Conservation (phyloP, 2,888 invertebrate genomes). For the Campopleginae sp. region DNA sequence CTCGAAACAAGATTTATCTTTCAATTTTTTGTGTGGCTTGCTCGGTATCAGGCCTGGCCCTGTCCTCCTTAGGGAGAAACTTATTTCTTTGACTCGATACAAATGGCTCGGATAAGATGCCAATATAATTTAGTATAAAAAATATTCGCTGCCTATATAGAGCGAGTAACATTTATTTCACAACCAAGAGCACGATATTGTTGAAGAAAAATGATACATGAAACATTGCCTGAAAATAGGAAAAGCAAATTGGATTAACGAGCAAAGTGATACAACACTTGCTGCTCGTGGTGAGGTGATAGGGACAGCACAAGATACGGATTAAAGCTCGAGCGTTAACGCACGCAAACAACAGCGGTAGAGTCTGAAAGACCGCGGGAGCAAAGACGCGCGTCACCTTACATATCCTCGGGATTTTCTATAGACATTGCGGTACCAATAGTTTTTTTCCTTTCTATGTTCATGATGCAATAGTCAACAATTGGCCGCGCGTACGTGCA, state of each 20-base stretch:
- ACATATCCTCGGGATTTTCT: not conserved
- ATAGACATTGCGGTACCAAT: slow-evolving; percentile 38
- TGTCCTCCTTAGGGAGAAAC: too few species aligned
- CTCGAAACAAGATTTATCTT: slow-evolving; percentile 55
- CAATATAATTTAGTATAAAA: too few species aligned
- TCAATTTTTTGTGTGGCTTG: slow-evolving; percentile 38
- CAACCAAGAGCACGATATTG: too few species aligned
- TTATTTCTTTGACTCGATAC: too few species aligned
- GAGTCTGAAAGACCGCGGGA: not conserved
- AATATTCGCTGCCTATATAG: too few species aligned
- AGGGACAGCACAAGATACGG: not conserved
- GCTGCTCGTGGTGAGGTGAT: too few species aligned
- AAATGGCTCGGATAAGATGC: too few species aligned
- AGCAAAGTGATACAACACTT: not conserved
- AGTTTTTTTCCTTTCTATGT: slow-evolving; percentile 25
- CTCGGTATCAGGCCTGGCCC: too few species aligned
- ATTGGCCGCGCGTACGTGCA: slow-evolving; percentile 36
- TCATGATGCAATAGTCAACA: slow-evolving; percentile 36
- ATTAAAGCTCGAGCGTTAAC: not conserved
- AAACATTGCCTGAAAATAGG: not conserved
- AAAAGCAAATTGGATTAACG: not conserved
- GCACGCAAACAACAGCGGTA: not conserved
- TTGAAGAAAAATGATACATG: too few species aligned
- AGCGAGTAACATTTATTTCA: too few species aligned
- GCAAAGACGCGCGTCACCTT: not conserved